Evolutionary conservation across 2,797 vertebrate genomes (phyloP), one percentile per base, ranked within the genome.

Genomic region (Buceros bicornis): DNA sequence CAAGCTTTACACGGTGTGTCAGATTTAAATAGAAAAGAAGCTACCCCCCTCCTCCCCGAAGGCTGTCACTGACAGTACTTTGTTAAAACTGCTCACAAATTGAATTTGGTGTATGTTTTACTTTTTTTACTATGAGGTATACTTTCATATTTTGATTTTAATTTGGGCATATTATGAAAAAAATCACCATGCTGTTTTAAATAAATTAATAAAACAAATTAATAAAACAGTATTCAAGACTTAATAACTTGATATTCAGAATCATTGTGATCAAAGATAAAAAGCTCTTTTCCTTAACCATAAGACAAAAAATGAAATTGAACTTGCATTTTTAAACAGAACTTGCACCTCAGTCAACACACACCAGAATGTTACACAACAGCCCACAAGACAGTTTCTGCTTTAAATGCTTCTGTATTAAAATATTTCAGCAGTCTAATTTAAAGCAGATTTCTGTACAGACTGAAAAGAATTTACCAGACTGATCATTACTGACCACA

Each of bases 401-500:
- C 67, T 93, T 87, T 67, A 85, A 90, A 73, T 43, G 29, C n/a
- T 89, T 77, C 74, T 66, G 18, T 28, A 67, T 79, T 84, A 50
- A 85, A 94, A 74, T 67, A 89, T 42, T 94, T 87, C 33, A 50
- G 35, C 78, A 82, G 60, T 60, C 31, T 96, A 88, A 95, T 89
- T 87, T 91, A 88, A 95, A 96, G 76, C 87, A 96, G 94, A 88
- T 86, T 83, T 81, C 45, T 83, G 57, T n/a, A 70, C 67, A 93
- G 79, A 90, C 37, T 3, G 7, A 93, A 90, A 90, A 89, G 62
- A 87, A 87, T 85, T 77, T 92, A 87, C 33, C 60, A 89, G 69
- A 60, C 70, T 73, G 31, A 93, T 87, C 57, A 93, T 61, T 87
- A 96, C 82, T 78, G 86, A 73, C 60, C 67, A 90, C 74, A 47